These are phyloP conservation scores for Gymnocypris eckloni DNA, from an alignment of 2,797 vertebrate species.

Conservation along the genomic window DNA sequence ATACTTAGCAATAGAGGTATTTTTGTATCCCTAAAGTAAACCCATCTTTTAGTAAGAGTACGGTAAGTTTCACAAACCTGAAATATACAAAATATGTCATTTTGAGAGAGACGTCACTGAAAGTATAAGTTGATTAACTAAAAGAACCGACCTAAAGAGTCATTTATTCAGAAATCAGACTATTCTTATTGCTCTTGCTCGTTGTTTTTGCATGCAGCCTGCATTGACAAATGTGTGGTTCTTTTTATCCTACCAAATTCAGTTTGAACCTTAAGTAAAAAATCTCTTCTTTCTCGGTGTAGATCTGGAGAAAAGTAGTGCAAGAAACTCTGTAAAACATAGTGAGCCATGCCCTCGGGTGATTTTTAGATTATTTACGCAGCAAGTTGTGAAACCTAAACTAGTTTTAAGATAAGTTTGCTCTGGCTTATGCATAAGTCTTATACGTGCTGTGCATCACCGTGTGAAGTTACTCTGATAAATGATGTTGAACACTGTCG, in stretches of 20 bases:
- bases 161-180: neutral
- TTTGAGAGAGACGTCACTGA: neutral
- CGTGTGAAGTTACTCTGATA: conserved; percentile 1
- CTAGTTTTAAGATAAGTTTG: neutral
- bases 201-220: neutral
- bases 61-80: neutral
- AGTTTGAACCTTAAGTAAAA: neutral
- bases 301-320: neutral
- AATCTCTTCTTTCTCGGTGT: neutral
- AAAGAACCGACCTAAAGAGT: neutral
- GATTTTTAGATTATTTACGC: conserved; percentile 6
- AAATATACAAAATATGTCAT: neutral
- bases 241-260: neutral
- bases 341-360: neutral
- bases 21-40: neutral
- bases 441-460: neutral
- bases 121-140: neutral
- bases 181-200: neutral
- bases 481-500: neutral
- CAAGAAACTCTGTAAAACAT: neutral
- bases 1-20: neutral
- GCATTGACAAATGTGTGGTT: no score
- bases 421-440: neutral
- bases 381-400: conserved; percentile 10
- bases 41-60: neutral